Base-by-base conservation (phyloP, 2,113 vertebrate genomes). In the Numenius arquata region DNA sequence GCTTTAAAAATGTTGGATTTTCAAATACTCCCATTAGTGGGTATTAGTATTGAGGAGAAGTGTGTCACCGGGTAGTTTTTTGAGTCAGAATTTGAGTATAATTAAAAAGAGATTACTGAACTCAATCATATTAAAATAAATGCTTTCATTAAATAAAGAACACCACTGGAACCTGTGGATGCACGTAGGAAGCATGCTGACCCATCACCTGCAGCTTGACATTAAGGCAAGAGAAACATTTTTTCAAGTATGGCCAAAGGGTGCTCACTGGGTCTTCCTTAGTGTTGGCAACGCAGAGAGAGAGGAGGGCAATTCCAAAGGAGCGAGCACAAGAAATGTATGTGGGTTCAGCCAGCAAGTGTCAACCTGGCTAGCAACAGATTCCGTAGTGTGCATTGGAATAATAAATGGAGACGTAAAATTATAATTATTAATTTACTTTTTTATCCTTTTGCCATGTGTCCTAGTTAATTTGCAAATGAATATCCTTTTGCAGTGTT, bases 41-140 rank as follows among this genome's bases (percentile, higher is more conserved):
- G 52, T 34, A 52, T 91, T 93, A 86, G 52, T 77, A 47, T 26
- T 43, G 50, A 92, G 67, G 38, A 85, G 59, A 88, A 92, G 43
- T 66, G 26, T 83, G 56, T 90, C 53, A 73, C 38, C 11, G 45
- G 41, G 68, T 88, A 81, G n/a, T 15, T 89, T 80, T 85, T 70
- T n/a, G 50, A 85, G 55, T 92, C 21, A 71, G 76, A 87, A 84
- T 92, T 95, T 72, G 61, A 93, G 61, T 65, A 34, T 61, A 78
- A 92, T 89, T 92, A 80, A 65, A 75, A 91, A 84, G 78, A 93
- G 50, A 65, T 88, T 94, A 84, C 47, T 55, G 61, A 84, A 85
- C 5, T 50, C 75, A 90, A 75, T 86, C 30, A 17, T 77, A 48
- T 50, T 91, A 55, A 58, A 73, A 62, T 2, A 70, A 91, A 53